Conservation (phyloP, 2,797 vertebrate species). For the Cacajao melanocephalus region DNA sequence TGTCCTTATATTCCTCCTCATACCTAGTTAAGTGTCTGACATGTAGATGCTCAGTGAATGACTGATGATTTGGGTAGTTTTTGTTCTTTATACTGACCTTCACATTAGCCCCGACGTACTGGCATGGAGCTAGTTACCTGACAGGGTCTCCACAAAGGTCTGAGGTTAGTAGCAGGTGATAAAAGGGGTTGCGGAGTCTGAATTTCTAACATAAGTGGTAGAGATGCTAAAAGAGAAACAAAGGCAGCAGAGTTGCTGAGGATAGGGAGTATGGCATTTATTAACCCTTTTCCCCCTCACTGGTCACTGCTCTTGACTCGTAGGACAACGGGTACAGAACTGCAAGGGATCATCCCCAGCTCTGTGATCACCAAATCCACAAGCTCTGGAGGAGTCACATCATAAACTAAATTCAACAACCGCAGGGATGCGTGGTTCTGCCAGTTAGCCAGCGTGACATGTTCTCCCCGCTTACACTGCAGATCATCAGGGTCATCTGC, state of each 20-base stretch:
- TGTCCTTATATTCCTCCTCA: background rate
- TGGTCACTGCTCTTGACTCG: constrained; percentile 97
- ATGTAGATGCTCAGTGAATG: background rate
- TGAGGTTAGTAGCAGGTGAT: background rate
- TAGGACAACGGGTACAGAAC: constrained; percentile 97
- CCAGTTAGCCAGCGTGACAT: constrained; percentile 90
- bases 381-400: constrained; percentile 96
- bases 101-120: background rate
- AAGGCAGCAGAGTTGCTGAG: constrained; percentile 32
- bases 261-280: constrained; percentile 60
- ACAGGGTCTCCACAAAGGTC: background rate
- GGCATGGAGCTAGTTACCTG: background rate
- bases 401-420: constrained; percentile 96
- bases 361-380: constrained; percentile 99
- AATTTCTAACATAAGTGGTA: background rate
- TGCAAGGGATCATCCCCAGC: constrained; percentile 98
- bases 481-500: constrained; percentile 95
- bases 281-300: constrained; percentile 73
- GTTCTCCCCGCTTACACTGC: constrained; percentile 88
- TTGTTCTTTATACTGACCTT: background rate
- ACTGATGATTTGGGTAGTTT: constrained; percentile 15
- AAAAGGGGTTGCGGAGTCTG: background rate
- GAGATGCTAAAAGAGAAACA: constrained; percentile 23
- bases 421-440: constrained; percentile 88
- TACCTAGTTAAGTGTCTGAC: background rate